phyloP scores from a whole-genome alignment of 2,888 invertebrate species.

The Linnaemya tessellans region DNA sequence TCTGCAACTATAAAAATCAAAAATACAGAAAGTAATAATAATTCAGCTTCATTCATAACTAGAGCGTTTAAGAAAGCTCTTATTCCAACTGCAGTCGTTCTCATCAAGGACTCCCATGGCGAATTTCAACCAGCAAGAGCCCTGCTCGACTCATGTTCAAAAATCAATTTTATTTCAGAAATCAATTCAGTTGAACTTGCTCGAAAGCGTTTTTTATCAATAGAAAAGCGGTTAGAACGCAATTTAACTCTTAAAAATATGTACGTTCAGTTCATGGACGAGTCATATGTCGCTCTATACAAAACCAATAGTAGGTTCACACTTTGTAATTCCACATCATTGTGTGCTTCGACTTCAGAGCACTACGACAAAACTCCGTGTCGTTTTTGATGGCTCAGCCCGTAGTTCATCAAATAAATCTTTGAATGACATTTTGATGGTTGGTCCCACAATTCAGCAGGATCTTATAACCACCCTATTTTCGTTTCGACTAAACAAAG shows the following conservation, averaged over 20 bases:
- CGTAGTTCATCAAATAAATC: conserved; percentile 41
- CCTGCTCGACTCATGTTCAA: too few species aligned
- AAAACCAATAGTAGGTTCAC: background rate
- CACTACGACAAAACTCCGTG: too few species aligned
- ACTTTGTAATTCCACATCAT: conserved; percentile 44
- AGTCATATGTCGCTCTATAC: conserved; percentile 48
- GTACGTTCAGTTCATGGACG: conserved; percentile 38
- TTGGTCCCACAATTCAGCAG: conserved; percentile 30
- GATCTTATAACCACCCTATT: conserved; percentile 50
- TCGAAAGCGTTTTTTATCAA: conserved; percentile 36
- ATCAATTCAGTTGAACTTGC: conserved; percentile 55
- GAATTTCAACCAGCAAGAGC: too few species aligned
- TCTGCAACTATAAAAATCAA: too few species aligned
- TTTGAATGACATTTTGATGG: conserved; percentile 49
- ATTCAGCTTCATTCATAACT: too few species aligned
- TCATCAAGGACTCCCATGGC: too few species aligned
- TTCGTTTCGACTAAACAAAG: too few species aligned
- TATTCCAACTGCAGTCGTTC: too few species aligned
- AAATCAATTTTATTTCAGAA: too few species aligned
- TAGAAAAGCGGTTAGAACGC: conserved; percentile 50
- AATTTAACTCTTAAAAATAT: conserved; percentile 22
- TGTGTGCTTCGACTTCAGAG: conserved; percentile 38
- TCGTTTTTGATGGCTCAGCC: conserved; percentile 61
- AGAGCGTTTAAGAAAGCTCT: too few species aligned
- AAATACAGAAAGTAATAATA: too few species aligned